A percentile compares a stretch with the other conserved stretches of the same genome.
Evolutionary conservation across 2,797 vertebrate genomes (phyloP).

Genomic region (Synaphobranchus kaupii): DNA sequence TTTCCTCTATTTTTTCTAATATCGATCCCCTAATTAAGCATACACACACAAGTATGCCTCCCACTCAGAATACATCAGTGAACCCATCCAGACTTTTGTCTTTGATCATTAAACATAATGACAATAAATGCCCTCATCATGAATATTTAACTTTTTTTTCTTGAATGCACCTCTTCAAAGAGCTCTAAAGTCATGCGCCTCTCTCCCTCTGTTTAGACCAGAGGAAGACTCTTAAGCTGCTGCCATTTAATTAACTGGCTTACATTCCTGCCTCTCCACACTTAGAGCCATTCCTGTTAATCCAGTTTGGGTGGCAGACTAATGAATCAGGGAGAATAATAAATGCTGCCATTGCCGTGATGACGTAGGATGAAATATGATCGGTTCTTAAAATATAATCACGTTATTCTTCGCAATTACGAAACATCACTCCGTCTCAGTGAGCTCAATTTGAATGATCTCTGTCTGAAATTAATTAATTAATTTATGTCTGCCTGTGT

Average conservation of each 20-base stretch:
- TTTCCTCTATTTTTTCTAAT: neutral
- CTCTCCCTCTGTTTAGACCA: neutral
- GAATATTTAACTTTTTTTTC: constrained; percentile 15
- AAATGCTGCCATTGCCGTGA: constrained; percentile 22
- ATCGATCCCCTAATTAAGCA: constrained; percentile 8
- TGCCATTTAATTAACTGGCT: constrained; percentile 31
- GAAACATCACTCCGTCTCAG: neutral
- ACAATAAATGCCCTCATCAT: constrained; percentile 16
- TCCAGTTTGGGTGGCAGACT: constrained; percentile 40
- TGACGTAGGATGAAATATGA: constrained; percentile 2
- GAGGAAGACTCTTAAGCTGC: constrained; percentile 14
- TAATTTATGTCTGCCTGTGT: neutral
- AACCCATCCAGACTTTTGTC: neutral
- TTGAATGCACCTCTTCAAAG: neutral
- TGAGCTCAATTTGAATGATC: neutral
- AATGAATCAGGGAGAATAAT: constrained; percentile 49
- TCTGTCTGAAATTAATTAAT: neutral
- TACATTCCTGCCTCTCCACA: constrained; percentile 33
- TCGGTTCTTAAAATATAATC: constrained; percentile 17
- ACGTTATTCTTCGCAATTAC: constrained; percentile 12
- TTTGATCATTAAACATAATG: constrained; percentile 19
- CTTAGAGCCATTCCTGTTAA: constrained; percentile 39
- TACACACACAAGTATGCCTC: neutral
- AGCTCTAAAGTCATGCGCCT: neutral
- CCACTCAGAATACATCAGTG: neutral